Base-by-base conservation (phyloP, 2,113 vertebrate species). In the Crotalus helleri region DNA sequence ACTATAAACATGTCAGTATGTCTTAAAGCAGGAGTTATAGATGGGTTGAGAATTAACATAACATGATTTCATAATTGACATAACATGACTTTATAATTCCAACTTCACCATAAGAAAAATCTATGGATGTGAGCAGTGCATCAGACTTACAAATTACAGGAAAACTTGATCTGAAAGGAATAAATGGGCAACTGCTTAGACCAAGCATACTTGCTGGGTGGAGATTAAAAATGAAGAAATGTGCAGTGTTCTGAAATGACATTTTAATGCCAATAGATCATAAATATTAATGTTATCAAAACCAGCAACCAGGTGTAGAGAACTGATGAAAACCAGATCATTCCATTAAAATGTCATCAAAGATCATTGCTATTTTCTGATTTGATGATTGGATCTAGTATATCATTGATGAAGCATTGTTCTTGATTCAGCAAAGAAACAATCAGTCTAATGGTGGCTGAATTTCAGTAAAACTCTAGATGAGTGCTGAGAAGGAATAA, bases 21-120 rank as follows among this genome's bases (percentile, higher is more conserved):
- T 91, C 69, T 95, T 23, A 90, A 3, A 59, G 86, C 49, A 64
- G 24, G 15, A 7, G 26, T 5, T 89, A n/a, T 44, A 88, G 89
- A 91, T 85, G 21, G 13, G 9, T 58, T 24, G 44, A 49, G 24
- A 59, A 93, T 89, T 85, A 57, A 74, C 58, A 39, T 44, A 81
- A 81, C 5, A 57, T 57, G 55, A 57, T 9, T 51, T 51, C 49
- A 51, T 51, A 85, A 94, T 88, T 86, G 58, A 69, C 54, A 24
- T 59, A 59, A 59, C 17, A 21, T 81, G 74, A 81, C 12, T 69
- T 69, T 4, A 69, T n/a, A 69, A 69, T 69, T 69, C 12, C 4
- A 0, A 4, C 13, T 51, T 94, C 91, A 91, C 92, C 51, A 92
- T 87, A 92, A 0, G 0, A 94, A 95, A 92, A 93, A 93, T 92